Evolutionary conservation across 2,888 invertebrate species (phyloP).

Genomic region (Helobdella robusta): DNA sequence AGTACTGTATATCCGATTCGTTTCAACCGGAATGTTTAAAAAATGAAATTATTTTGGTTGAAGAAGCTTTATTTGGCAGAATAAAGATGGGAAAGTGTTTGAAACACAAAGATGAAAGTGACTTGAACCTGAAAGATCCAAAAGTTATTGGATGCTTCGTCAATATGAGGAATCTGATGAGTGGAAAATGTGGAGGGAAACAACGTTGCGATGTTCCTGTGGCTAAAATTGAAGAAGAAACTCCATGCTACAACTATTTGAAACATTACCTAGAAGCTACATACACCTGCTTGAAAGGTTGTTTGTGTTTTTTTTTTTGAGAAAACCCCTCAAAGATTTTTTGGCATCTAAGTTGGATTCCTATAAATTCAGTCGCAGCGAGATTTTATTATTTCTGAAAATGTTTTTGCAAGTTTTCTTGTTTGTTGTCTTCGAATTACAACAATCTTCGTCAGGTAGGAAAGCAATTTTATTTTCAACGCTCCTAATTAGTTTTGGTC

Average conservation of each 20-base stretch:
- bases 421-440: no score
- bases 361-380: no score
- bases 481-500: no score
- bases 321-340: background rate
- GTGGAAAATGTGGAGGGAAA: conserved; percentile 21
- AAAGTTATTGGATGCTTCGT: conserved; percentile 7
- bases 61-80: conserved; percentile 20
- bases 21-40: conserved; percentile 18
- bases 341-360: no score
- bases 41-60: conserved; percentile 15
- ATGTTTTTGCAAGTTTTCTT: no score
- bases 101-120: no score
- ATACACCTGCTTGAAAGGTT: conserved; percentile 8
- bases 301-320: background rate
- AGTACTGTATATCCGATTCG: conserved; percentile 9
- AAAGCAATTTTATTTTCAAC: no score
- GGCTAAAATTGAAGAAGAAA: background rate
- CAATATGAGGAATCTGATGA: conserved; percentile 12
- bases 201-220: background rate
- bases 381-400: no score
- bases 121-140: no score
- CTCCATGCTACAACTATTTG: background rate
- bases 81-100: conserved; percentile 20
- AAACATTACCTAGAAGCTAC: conserved; percentile 15
- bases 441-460: no score